Conservation (phyloP, 2,113 vertebrate species). For the Scytalopus superciliaris region DNA sequence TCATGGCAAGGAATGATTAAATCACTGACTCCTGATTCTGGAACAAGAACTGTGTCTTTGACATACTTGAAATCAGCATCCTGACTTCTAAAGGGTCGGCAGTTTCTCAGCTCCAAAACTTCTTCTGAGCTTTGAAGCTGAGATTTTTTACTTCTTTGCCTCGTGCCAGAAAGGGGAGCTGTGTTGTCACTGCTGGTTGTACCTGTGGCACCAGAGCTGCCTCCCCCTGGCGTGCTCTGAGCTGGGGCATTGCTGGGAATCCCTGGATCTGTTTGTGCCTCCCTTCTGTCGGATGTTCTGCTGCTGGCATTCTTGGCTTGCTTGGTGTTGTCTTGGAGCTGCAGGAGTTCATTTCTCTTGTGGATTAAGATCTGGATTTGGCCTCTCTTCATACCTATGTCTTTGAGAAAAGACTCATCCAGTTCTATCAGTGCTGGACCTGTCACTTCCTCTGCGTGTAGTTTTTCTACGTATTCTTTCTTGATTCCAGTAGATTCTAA, state of each 20-base stretch:
- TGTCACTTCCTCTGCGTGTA: slow-evolving; percentile 75
- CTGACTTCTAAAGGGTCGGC: slow-evolving; percentile 71
- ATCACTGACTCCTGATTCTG: slow-evolving; percentile 78
- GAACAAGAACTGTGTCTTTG: slow-evolving; percentile 73
- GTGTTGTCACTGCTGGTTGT: neutral
- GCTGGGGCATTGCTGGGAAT: fast-evolving
- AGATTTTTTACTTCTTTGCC: neutral
- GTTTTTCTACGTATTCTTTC: slow-evolving; percentile 67
- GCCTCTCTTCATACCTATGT: slow-evolving; percentile 73
- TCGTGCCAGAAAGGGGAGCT: neutral
- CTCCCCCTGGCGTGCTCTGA: fast-evolving
- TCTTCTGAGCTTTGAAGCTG: neutral
- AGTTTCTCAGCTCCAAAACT: slow-evolving; percentile 36
- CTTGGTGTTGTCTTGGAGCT: neutral
- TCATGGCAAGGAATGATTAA: slow-evolving; percentile 81
- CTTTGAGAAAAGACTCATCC: slow-evolving; percentile 70
- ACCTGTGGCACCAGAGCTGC: neutral
- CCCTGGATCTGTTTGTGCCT: neutral
- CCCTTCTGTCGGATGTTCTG: fast-evolving
- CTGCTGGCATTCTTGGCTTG: neutral
- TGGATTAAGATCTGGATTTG: slow-evolving; percentile 74
- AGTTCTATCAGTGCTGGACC: slow-evolving; percentile 70
- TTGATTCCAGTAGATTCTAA: slow-evolving; percentile 74
- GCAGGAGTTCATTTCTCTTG: slow-evolving; percentile 68
- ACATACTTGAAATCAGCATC: slow-evolving; percentile 72